Evolutionary conservation across 1,140 invertebrate species (phyloP).

Genomic region (Antheraea mylitta): DNA sequence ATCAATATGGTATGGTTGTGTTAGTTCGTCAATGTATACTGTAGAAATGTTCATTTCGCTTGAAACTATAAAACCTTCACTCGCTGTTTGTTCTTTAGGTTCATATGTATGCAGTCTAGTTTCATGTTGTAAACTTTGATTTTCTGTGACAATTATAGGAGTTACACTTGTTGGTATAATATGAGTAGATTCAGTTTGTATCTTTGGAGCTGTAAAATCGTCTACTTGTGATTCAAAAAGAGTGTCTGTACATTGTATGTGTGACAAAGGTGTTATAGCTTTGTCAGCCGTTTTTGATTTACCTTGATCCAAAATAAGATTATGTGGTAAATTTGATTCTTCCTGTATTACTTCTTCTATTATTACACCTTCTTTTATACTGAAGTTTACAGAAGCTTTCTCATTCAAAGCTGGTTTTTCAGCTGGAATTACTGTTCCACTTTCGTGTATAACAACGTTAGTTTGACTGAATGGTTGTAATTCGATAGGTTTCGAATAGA

Average conservation of each 20-base stretch:
- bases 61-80: conserved; percentile 32
- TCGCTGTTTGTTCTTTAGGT: conserved; percentile 41
- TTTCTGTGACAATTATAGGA: conserved; percentile 57
- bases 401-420: conserved; percentile 24
- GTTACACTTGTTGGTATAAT: conserved; percentile 36
- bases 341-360: conserved; percentile 42
- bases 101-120: conserved; percentile 35
- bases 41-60: conserved; percentile 47
- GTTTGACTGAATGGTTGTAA: conserved; percentile 45
- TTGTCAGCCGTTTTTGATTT: conserved; percentile 42
- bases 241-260: conserved; percentile 60
- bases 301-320: conserved; percentile 24
- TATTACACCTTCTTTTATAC: conserved; percentile 40
- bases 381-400: conserved; percentile 40
- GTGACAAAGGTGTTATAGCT: conserved; percentile 43
- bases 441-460: conserved; percentile 47
- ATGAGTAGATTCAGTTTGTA: conserved; percentile 36
- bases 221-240: conserved; percentile 41
- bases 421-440: conserved; percentile 38
- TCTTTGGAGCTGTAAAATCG: conserved; percentile 35
- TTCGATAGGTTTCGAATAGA: conserved; percentile 34
- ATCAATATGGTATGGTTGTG: conserved; percentile 30
- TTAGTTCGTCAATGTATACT: conserved; percentile 45
- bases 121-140: conserved; percentile 51
- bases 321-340: conserved; percentile 23